These are phyloP conservation scores for Fulica atra DNA, from an alignment of 2,113 vertebrate species.

Conservation along the genomic window DNA sequence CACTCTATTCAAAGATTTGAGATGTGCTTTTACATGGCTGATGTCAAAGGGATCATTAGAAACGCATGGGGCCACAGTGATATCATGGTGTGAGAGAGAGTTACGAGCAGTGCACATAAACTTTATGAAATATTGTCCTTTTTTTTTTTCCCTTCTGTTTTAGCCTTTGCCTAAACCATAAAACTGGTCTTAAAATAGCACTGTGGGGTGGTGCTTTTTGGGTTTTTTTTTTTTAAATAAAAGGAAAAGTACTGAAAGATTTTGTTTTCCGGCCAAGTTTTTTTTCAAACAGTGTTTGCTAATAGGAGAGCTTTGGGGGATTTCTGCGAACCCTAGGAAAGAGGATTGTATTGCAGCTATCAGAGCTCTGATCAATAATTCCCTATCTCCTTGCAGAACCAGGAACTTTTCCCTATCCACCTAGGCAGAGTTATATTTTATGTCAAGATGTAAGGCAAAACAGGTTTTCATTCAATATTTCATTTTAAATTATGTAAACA, in stretches of 20 bases:
- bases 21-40: neutral
- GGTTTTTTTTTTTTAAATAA: too few relatives aligned
- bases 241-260: neutral
- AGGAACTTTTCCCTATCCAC: neutral
- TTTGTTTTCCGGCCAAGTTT: conserved; percentile 16
- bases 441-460: neutral
- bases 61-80: neutral
- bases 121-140: neutral
- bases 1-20: neutral
- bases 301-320: neutral
- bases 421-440: neutral
- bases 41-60: neutral
- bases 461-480: neutral
- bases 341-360: neutral
- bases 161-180: conserved; percentile 9
- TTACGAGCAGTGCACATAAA: neutral
- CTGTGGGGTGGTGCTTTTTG: neutral
- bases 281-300: neutral
- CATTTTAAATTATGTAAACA: neutral
- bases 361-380: neutral
- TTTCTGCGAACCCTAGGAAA: neutral
- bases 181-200: conserved; percentile 35
- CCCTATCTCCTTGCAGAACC: neutral
- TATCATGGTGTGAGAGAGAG: neutral
- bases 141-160: neutral